These are phyloP conservation scores for Deilephila porcellus DNA, from an alignment of 2,888 invertebrate genomes.

Conservation along the genomic window DNA sequence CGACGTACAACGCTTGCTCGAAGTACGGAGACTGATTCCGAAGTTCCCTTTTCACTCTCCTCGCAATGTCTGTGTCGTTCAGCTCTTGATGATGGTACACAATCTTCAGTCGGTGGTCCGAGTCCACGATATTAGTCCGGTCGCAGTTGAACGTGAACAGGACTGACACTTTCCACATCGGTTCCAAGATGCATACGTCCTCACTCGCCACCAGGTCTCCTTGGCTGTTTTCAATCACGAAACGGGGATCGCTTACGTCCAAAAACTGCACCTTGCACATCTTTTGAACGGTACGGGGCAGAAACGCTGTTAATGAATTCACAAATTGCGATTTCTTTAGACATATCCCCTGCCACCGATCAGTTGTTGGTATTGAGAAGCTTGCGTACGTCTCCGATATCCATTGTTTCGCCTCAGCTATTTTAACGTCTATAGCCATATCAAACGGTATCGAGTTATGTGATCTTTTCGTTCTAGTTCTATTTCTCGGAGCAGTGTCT, in stretches of 20 bases:
- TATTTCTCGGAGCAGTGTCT: slow-evolving; percentile 79
- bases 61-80: slow-evolving; percentile 92
- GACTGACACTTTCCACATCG: slow-evolving; percentile 92
- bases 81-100: slow-evolving; percentile 93
- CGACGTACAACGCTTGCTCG: slow-evolving; percentile 94
- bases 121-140: slow-evolving; percentile 87
- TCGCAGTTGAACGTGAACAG: slow-evolving; percentile 89
- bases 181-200: slow-evolving; percentile 92
- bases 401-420: slow-evolving; percentile 93
- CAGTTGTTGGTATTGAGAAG: slow-evolving; percentile 93
- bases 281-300: slow-evolving; percentile 89
- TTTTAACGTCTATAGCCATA: slow-evolving; percentile 86
- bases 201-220: slow-evolving; percentile 92
- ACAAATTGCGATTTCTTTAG: slow-evolving; percentile 91
- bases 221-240: slow-evolving; percentile 90
- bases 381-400: slow-evolving; percentile 94
- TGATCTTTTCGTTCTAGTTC: slow-evolving; percentile 81
- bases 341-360: slow-evolving; percentile 92
- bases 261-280: slow-evolving; percentile 90
- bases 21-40: slow-evolving; percentile 94
- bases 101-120: slow-evolving; percentile 92
- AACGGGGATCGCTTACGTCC: slow-evolving; percentile 91
- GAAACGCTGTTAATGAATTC: slow-evolving; percentile 90
- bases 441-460: slow-evolving; percentile 76
- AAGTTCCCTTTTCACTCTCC: slow-evolving; percentile 90